phyloP scores from a whole-genome alignment of 2,797 vertebrate genomes.

The Sebastolobus alascanus region DNA sequence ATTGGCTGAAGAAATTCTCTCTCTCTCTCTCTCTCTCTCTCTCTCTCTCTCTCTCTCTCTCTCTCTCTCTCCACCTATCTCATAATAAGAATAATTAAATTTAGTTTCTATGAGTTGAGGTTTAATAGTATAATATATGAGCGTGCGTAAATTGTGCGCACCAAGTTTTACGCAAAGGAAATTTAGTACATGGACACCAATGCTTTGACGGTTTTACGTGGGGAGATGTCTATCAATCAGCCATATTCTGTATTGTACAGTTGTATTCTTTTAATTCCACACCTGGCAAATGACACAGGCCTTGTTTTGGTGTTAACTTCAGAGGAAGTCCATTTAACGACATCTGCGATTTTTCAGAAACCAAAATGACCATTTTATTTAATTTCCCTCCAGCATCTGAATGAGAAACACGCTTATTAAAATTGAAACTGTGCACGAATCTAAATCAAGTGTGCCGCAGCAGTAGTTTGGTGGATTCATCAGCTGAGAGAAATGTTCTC shows the following conservation, averaged over 20 bases:
- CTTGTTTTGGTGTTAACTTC: not conserved
- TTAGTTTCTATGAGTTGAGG: too few relatives aligned
- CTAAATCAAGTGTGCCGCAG: not conserved
- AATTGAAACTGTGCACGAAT: too few relatives aligned
- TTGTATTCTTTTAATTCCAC: not conserved
- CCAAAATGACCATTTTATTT: not conserved
- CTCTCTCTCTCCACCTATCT: conserved; percentile 8
- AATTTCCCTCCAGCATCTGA: not conserved
- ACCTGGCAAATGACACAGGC: not conserved
- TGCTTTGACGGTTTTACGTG: not conserved
- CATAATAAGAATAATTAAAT: too few relatives aligned
- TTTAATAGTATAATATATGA: not conserved
- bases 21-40: not conserved
- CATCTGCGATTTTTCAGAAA: not conserved
- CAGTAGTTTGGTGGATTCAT: not conserved
- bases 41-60: not conserved
- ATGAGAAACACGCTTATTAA: not conserved
- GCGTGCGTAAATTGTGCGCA: not conserved
- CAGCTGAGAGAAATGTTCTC: conserved; percentile 1
- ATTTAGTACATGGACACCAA: not conserved
- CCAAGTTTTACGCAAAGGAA: not conserved
- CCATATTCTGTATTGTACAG: not conserved
- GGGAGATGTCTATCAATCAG: not conserved
- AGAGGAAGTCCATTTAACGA: not conserved
- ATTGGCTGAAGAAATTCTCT: conserved; percentile 61